Base-by-base conservation (phyloP, 2,113 vertebrate species). In the Forbesichthys agassizii region DNA sequence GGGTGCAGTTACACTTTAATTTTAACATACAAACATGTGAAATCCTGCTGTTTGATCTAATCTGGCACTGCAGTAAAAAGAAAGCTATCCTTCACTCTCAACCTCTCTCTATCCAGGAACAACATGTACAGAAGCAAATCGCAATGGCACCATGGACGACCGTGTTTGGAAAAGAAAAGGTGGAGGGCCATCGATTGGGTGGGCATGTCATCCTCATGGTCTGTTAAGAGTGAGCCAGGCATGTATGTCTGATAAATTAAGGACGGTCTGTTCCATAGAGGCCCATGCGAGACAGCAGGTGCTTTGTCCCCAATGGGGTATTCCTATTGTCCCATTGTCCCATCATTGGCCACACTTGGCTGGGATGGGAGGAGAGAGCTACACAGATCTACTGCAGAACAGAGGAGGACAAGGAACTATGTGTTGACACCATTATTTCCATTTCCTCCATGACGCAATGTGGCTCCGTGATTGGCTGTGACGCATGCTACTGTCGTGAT, bases 51-150 rank as follows among this genome's bases (percentile, higher is more conserved):
- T 27, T 27, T 27, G 27, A 27, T 2, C 27, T 27, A 27, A 27
- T 27, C 27, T 27, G 27, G 27, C 27, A 27, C 27, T 27, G 27
- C 27, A 27, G 27, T 27, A 1, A 42, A 42, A 6, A 42, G 4
- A 6, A 42, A 42, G 36, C 7, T 8, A 51, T 66, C 72, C 64
- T 69, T 66, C 72, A 71, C 69, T 54, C 73, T 75, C 33, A 63
- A 42, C 4, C 36, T 13, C n/a, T 14, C 52, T 67, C 78, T 62
- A 79, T 87, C 82, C 84, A 52, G 85, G 82, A 88, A 72, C 68
- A 77, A 54, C 68, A 71, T 57, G 66, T 66, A 79, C 73, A 27
- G 27, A 27, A 27, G 27, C 27, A 60, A 46, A 63, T 75, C 49
- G 14, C 36, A 42, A 5, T 74, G 16, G 5, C 49, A 20, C 9